phyloP scores from a whole-genome alignment of 2,888 invertebrate species.

The Caenorhabditis panamensis region DNA sequence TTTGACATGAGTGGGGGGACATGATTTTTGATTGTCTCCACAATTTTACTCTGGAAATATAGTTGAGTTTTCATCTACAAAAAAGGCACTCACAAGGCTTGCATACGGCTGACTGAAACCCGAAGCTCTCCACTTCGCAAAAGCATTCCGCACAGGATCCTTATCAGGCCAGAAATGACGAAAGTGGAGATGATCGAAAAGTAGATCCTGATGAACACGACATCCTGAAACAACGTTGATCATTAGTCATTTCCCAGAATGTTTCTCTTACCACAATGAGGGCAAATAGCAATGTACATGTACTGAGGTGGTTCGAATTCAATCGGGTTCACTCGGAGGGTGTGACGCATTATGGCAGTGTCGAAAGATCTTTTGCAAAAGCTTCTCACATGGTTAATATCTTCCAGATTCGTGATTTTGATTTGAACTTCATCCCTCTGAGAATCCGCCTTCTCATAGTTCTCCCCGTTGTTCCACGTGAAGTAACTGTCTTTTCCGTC shows the following conservation, averaged over 20 bases:
- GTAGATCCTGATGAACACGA: background rate
- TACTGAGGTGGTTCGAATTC: background rate
- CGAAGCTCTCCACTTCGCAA: background rate
- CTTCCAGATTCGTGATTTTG: background rate
- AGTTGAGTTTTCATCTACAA: no score
- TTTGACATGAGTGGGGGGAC: conserved; percentile 14
- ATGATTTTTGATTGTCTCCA: no score
- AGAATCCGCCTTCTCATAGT: background rate
- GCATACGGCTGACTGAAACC: background rate
- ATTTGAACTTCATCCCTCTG: background rate
- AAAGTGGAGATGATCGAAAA: background rate
- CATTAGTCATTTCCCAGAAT: background rate
- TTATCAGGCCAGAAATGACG: conserved; percentile 9
- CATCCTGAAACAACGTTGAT: conserved; percentile 4
- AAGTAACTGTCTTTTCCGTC: background rate
- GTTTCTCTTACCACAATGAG: conserved; percentile 19
- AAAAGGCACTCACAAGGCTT: background rate
- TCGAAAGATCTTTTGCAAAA: conserved; percentile 6
- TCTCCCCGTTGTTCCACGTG: background rate
- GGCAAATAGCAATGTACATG: background rate
- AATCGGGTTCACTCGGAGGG: no score
- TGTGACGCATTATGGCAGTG: no score
- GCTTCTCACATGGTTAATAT: background rate
- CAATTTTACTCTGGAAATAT: no score
- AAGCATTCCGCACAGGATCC: background rate